Percentiles rank a stretch among this genome's conserved stretches.
phyloP scores from a whole-genome alignment of 1,140 invertebrate species.

The Cydia fagiglandana region DNA sequence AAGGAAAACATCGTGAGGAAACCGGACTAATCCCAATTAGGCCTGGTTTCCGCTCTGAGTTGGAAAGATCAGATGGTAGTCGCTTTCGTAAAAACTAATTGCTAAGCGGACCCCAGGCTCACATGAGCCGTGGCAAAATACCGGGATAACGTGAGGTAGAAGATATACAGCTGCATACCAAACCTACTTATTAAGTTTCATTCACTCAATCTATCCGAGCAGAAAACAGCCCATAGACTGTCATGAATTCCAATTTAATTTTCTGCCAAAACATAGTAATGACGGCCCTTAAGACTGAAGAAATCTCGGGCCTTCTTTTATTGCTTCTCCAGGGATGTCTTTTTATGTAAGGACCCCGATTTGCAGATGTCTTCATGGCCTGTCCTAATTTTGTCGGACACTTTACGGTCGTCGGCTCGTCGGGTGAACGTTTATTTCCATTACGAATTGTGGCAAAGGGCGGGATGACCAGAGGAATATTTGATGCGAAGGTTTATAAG shows the following conservation, averaged over 20 bases:
- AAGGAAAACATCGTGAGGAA: too few species aligned
- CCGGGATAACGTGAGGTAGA: too few species aligned
- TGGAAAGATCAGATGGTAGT: too few species aligned
- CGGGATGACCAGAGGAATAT: not conserved
- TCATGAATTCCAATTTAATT: constrained; percentile 42
- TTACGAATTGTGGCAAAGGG: constrained; percentile 5
- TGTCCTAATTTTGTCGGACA: constrained; percentile 49
- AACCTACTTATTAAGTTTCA: not conserved
- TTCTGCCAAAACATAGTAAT: constrained; percentile 52
- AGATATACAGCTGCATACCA: too few species aligned
- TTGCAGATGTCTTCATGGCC: constrained; percentile 47
- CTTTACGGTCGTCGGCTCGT: constrained; percentile 32
- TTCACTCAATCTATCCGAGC: not conserved
- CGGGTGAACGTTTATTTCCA: constrained; percentile 2
- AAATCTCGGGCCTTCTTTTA: constrained; percentile 48
- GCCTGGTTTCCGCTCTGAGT: too few species aligned
- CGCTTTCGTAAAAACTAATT: too few species aligned
- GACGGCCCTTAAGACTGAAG: constrained; percentile 46
- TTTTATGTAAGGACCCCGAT: constrained; percentile 49
- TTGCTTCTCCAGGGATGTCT: constrained; percentile 49
- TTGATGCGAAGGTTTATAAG: not conserved
- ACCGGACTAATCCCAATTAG: too few species aligned
- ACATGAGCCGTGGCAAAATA: too few species aligned
- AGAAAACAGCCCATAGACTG: constrained; percentile 14
- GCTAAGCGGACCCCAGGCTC: too few species aligned